A percentile compares a stretch with the other conserved stretches of the same genome.
These are phyloP conservation scores for Caenorhabditis tropicalis DNA, from an alignment of 1,140 invertebrate species.

Conservation along the genomic window DNA sequence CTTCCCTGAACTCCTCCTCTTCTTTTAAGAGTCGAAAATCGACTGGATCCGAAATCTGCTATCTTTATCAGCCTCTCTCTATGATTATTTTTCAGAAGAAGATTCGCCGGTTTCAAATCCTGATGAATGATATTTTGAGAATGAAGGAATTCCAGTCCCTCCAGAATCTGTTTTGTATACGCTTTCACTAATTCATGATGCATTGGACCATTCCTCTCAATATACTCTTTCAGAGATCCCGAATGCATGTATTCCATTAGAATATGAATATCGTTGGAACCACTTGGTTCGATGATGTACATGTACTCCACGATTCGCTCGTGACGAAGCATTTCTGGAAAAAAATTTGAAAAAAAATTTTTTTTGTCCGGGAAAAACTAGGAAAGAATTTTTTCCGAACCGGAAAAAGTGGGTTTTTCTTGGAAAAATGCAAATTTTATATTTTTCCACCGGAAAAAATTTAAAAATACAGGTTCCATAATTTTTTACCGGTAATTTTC, in stretches of 20 bases:
- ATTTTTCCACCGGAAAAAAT: no score
- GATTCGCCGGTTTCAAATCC: constrained; percentile 74
- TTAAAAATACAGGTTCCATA: no score
- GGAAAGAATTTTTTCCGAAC: no score
- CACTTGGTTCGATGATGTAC: background rate
- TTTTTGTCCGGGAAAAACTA: no score
- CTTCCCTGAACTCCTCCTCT: background rate
- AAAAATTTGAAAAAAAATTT: no score
- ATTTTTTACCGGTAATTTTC: no score
- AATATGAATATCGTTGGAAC: constrained; percentile 72
- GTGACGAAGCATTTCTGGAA: background rate
- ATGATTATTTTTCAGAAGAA: constrained; percentile 69
- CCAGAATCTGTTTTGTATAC: constrained; percentile 72
- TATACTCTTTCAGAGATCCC: constrained; percentile 73
- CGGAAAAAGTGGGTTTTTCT: no score
- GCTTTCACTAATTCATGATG: constrained; percentile 70
- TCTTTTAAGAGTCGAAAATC: background rate
- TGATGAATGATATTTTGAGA: constrained; percentile 74
- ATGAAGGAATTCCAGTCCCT: constrained; percentile 73
- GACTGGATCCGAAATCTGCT: constrained; percentile 73
- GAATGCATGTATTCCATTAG: constrained; percentile 75
- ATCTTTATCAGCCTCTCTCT: constrained; percentile 73
- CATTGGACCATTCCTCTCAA: constrained; percentile 72
- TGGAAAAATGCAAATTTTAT: no score
- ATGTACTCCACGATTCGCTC: background rate